Evolutionary conservation across 2,797 vertebrate species (phyloP).

Genomic region (Bradypodion pumilum): DNA sequence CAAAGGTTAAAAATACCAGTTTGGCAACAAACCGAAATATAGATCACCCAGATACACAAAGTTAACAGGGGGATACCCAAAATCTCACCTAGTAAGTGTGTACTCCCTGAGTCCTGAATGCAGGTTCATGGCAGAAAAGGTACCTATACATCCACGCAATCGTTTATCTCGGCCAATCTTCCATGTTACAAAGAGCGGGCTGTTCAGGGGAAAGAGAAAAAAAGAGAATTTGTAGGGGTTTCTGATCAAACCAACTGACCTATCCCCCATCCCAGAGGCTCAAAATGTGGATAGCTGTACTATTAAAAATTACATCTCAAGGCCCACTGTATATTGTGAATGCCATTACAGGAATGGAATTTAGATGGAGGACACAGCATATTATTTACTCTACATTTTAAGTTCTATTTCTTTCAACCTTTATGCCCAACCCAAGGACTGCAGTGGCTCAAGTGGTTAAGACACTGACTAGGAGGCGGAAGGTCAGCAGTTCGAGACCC

Average conservation of each 20-base stretch:
- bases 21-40: constrained; percentile 44
- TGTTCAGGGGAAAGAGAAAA: constrained; percentile 72
- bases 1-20: constrained; percentile 42
- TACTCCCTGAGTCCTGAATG: constrained; percentile 99
- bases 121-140: constrained; percentile 99
- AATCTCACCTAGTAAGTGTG: constrained; percentile 99
- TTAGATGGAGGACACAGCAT: no score
- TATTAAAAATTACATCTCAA: no score
- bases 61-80: constrained; percentile 47
- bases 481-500: no score
- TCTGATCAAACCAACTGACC: not conserved
- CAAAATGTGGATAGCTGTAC: not conserved
- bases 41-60: constrained; percentile 19
- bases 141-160: constrained; percentile 99
- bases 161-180: constrained; percentile 99
- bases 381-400: no score
- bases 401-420: no score
- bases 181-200: constrained; percentile 99
- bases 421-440: no score
- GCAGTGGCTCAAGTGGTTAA: no score
- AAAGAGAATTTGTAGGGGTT: constrained; percentile 5
- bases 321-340: no score
- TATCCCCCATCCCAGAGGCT: not conserved
- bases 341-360: no score
- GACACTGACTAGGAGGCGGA: no score